Conservation (phyloP, 1,140 invertebrate genomes). For the Subanguina moxae region DNA sequence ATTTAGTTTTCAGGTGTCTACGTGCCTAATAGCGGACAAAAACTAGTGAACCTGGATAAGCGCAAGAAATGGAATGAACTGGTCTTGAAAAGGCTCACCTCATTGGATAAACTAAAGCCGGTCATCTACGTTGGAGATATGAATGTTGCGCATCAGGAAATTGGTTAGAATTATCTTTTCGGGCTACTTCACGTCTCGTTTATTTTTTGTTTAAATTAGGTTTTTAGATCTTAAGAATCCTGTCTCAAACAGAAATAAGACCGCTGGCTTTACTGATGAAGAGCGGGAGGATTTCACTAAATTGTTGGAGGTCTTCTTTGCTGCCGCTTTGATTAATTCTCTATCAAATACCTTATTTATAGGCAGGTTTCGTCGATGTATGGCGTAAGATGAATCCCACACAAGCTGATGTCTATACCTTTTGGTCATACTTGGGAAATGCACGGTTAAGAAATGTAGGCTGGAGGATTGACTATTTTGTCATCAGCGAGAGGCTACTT, state of each 20-base stretch:
- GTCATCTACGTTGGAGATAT: constrained; percentile 91
- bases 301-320: constrained; percentile 65
- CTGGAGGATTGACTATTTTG: constrained; percentile 92
- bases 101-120: constrained; percentile 82
- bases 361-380: constrained; percentile 76
- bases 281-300: constrained; percentile 85
- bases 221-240: constrained; percentile 83
- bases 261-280: constrained; percentile 89
- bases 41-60: constrained; percentile 79
- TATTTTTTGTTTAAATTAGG: background rate
- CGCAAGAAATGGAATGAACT: constrained; percentile 82
- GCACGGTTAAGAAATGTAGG: constrained; percentile 82
- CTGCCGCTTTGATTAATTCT: no score
- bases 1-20: constrained; percentile 61
- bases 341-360: no score
- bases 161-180: constrained; percentile 66
- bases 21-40: constrained; percentile 74
- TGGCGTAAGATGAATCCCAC: constrained; percentile 84
- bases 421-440: constrained; percentile 82
- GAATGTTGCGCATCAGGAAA: constrained; percentile 91
- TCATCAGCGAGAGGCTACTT: constrained; percentile 75
- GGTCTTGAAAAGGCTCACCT: constrained; percentile 73
- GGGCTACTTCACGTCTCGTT: no score
- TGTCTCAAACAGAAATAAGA: constrained; percentile 78
- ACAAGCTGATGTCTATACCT: constrained; percentile 77